phyloP scores from a whole-genome alignment of 2,888 invertebrate species.

The Callosobruchus maculatus region DNA sequence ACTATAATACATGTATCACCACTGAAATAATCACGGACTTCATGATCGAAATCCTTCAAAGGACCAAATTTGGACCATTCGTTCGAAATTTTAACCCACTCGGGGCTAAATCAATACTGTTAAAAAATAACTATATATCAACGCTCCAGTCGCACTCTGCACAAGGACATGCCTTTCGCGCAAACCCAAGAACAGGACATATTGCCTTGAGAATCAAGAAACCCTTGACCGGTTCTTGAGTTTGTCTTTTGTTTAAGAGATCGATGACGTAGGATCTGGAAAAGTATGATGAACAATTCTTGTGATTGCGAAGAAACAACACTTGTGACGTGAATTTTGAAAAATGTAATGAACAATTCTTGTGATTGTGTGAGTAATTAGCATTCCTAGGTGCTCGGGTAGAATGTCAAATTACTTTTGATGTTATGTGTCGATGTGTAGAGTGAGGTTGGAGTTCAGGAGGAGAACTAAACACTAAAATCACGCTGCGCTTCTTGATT shows the following conservation, averaged over 20 bases:
- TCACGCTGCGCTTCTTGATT: slow-evolving; percentile 38
- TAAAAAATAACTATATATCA: slow-evolving; percentile 16
- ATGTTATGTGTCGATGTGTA: background rate
- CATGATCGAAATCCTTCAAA: slow-evolving; percentile 19
- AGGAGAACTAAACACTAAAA: slow-evolving; percentile 34
- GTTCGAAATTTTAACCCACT: slow-evolving; percentile 16
- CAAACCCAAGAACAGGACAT: too few species aligned
- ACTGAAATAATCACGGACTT: slow-evolving; percentile 28
- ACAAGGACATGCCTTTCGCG: background rate
- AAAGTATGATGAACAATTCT: too few species aligned
- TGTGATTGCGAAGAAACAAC: too few species aligned
- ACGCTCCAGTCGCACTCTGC: slow-evolving; percentile 5
- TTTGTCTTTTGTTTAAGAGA: too few species aligned
- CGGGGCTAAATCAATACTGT: slow-evolving; percentile 26
- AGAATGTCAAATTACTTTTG: background rate
- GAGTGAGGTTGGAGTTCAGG: background rate
- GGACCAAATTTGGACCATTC: slow-evolving; percentile 24
- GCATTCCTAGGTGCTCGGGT: background rate
- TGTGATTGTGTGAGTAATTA: background rate
- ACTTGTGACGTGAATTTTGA: too few species aligned
- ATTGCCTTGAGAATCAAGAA: too few species aligned
- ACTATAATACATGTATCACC: slow-evolving; percentile 37
- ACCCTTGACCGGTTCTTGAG: too few species aligned
- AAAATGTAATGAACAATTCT: background rate
- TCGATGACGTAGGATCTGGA: too few species aligned